Conservation (phyloP, 2,888 invertebrate species). For the Odontomyia ornata region DNA sequence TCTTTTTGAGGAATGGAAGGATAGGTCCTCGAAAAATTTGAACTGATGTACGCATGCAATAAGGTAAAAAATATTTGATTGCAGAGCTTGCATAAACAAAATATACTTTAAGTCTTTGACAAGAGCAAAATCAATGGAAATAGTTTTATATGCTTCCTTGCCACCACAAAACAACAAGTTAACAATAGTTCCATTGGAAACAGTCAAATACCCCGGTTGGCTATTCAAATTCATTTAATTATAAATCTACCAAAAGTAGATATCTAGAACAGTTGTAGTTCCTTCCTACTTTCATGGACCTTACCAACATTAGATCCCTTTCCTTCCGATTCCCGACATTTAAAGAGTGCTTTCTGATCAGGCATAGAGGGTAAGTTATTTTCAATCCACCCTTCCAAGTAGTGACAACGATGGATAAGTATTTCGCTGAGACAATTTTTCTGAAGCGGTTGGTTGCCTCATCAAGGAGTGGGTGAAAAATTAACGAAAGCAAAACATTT, state of each 20-base stretch:
- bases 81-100: too few species aligned
- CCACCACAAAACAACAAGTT: too few species aligned
- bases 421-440: neutral
- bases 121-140: too few species aligned
- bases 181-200: too few species aligned
- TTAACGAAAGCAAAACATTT: conserved; percentile 50
- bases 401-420: neutral
- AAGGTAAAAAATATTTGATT: too few species aligned
- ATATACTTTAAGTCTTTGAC: too few species aligned
- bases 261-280: conserved; percentile 9
- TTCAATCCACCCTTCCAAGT: conserved; percentile 14
- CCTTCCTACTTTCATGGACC: neutral
- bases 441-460: neutral
- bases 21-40: neutral
- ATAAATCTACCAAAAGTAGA: conserved; percentile 37
- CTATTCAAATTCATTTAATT: conserved; percentile 40
- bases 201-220: neutral
- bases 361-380: too few species aligned
- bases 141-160: too few species aligned
- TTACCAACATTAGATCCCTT: neutral
- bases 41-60: too few species aligned
- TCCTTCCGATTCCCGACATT: too few species aligned
- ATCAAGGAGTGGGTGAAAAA: conserved; percentile 32
- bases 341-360: too few species aligned
- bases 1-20: neutral